phyloP scores from a whole-genome alignment of 37 sponge, comb jelly and placozoan species.

The Theonella swinhoei region DNA sequence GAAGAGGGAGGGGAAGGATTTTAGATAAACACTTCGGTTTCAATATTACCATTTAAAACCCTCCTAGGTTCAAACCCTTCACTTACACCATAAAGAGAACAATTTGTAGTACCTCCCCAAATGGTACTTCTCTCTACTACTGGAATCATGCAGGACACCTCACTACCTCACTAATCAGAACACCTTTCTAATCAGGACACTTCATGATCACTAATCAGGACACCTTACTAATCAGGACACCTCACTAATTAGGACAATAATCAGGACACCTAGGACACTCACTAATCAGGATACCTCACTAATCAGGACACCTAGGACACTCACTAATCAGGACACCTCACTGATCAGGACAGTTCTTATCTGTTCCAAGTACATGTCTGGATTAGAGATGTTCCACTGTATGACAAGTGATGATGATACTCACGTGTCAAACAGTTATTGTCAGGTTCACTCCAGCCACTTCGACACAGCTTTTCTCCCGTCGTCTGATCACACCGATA shows the following conservation, averaged over 20 bases:
- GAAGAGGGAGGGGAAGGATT: neutral
- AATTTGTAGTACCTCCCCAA: too few relatives aligned
- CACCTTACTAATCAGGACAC: too few relatives aligned
- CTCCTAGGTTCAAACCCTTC: too few relatives aligned
- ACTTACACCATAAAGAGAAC: too few relatives aligned
- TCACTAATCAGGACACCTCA: too few relatives aligned
- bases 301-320: too few relatives aligned
- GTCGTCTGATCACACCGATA: neutral
- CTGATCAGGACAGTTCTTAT: neutral
- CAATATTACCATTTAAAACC: neutral
- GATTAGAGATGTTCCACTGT: too few relatives aligned
- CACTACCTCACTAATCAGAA: neutral
- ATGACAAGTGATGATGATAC: too few relatives aligned
- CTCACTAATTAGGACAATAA: too few relatives aligned
- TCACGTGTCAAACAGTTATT: constrained; percentile 8
- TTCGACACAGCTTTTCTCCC: neutral
- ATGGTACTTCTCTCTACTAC: too few relatives aligned
- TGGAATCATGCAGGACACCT: neutral
- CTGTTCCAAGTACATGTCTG: neutral
- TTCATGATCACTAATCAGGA: neutral
- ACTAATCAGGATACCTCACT: too few relatives aligned
- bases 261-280: too few relatives aligned
- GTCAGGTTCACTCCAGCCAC: neutral
- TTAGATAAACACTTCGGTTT: neutral
- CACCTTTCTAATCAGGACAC: neutral